Evolutionary conservation across 1,140 invertebrate genomes (phyloP).

Genomic region (Pogonomyrmex californicus): DNA sequence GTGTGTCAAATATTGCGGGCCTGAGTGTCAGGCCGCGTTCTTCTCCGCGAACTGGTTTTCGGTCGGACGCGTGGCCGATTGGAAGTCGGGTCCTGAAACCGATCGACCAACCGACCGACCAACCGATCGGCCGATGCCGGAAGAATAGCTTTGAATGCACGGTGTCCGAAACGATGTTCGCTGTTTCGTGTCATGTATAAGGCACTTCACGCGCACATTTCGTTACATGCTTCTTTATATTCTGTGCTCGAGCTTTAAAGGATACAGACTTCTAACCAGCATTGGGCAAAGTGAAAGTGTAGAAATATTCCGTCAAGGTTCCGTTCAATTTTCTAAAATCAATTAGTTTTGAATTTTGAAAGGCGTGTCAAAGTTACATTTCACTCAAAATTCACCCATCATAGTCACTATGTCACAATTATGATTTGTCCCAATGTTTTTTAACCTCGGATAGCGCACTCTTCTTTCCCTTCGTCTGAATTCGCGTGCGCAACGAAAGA

Average conservation of each 20-base stretch:
- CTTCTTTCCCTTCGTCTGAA: not conserved
- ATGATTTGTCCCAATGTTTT: constrained; percentile 51
- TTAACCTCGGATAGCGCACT: constrained; percentile 55
- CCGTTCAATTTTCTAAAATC: not conserved
- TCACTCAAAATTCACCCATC: not conserved
- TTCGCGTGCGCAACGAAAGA: not conserved
- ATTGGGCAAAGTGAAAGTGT: not conserved
- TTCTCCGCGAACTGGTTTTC: constrained; percentile 77
- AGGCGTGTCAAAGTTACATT: not conserved
- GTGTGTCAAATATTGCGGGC: constrained; percentile 84
- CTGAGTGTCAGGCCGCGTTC: constrained; percentile 79
- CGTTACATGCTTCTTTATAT: constrained; percentile 13
- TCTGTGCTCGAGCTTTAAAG: not conserved
- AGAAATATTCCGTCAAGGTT: not conserved
- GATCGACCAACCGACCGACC: constrained; percentile 60
- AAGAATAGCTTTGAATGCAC: constrained; percentile 49
- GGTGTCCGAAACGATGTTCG: constrained; percentile 11
- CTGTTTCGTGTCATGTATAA: constrained; percentile 49
- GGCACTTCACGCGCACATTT: constrained; percentile 14
- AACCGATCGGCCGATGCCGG: constrained; percentile 62
- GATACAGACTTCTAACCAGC: not conserved
- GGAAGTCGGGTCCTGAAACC: constrained; percentile 65
- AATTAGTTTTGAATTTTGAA: not conserved
- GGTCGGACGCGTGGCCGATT: constrained; percentile 74
- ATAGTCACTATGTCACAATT: not conserved